phyloP scores from a whole-genome alignment of 2,888 invertebrate species.

The Nephrotoma appendiculata region DNA sequence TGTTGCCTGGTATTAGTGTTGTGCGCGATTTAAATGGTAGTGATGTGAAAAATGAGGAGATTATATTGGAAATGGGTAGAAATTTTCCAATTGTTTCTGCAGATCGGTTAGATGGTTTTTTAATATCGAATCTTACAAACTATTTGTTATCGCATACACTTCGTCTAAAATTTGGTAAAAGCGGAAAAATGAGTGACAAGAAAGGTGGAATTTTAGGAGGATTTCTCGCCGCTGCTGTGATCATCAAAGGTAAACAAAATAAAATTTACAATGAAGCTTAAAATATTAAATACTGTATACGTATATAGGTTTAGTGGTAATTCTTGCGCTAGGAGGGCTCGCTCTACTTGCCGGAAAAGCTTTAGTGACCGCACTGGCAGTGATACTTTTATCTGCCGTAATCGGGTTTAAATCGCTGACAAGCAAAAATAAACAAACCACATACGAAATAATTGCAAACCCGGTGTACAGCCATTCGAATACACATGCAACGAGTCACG shows the following conservation, averaged over 20 bases:
- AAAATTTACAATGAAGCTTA: not conserved
- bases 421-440: constrained; percentile 37
- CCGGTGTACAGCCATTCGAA: constrained; percentile 57
- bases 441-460: constrained; percentile 73
- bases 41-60: constrained; percentile 43
- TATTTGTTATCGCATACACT: constrained; percentile 61
- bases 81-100: constrained; percentile 63
- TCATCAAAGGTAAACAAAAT: constrained; percentile 42
- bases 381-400: constrained; percentile 60
- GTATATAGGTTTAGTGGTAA: constrained; percentile 48
- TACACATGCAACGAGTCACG: constrained; percentile 42
- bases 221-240: constrained; percentile 42
- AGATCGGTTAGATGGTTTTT: constrained; percentile 58
- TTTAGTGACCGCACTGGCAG: constrained; percentile 66
- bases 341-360: constrained; percentile 73
- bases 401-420: constrained; percentile 57
- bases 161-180: constrained; percentile 49
- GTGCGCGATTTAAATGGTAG: constrained; percentile 49
- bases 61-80: constrained; percentile 62
- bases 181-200: constrained; percentile 35
- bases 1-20: constrained; percentile 60
- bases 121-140: constrained; percentile 52
- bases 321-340: constrained; percentile 56
- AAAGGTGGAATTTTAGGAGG: constrained; percentile 36
- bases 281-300: not conserved